phyloP scores from a whole-genome alignment of 2,888 invertebrate genomes.

The Clusia tigrina region DNA sequence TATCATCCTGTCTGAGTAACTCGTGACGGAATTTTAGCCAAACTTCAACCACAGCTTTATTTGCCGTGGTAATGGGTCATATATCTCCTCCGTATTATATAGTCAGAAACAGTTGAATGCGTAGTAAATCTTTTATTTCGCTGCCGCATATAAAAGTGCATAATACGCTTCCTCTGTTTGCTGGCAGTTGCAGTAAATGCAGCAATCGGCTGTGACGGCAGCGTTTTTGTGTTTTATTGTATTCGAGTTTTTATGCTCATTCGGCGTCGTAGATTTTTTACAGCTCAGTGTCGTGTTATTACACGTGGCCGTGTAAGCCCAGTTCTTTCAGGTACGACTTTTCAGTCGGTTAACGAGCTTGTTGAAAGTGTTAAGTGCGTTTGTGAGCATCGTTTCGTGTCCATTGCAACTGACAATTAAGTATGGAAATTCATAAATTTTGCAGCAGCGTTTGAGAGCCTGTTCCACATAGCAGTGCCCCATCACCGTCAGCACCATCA shows the following conservation, averaged over 20 bases:
- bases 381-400: neutral
- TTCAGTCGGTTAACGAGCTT: neutral
- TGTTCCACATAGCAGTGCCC: neutral
- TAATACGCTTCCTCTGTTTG: conserved; percentile 1
- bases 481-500: neutral
- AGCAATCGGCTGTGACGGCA: neutral
- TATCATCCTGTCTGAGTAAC: too few species aligned
- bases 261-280: too few species aligned
- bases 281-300: too few species aligned
- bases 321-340: conserved; percentile 1
- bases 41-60: too few species aligned
- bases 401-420: neutral
- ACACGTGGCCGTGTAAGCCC: too few species aligned
- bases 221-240: neutral
- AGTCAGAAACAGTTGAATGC: neutral
- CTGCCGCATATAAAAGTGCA: too few species aligned
- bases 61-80: too few species aligned
- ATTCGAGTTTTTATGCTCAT: neutral
- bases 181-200: neutral
- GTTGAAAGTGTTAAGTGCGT: neutral
- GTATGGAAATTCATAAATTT: neutral
- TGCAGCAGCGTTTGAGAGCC: neutral
- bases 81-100: neutral
- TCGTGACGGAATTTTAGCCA: too few species aligned
- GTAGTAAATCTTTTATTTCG: conserved; percentile 8